Percentiles rank a stretch among this genome's conserved stretches.
phyloP scores from a whole-genome alignment of 1,140 invertebrate genomes.

The Muscidifurax raptorellus region DNA sequence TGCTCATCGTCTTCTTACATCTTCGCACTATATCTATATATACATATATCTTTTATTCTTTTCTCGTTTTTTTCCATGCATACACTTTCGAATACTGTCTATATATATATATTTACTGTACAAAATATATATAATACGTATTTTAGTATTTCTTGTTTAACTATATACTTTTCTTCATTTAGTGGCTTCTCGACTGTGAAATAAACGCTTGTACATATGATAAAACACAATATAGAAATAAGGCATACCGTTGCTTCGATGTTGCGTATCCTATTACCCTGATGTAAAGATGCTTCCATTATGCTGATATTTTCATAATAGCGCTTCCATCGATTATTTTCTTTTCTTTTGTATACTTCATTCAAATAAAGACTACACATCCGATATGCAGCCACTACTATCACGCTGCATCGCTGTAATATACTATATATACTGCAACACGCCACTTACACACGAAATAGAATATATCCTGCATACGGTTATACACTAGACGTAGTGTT shows the following conservation, averaged over 20 bases:
- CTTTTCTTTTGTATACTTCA: too few species aligned
- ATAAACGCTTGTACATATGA: background rate
- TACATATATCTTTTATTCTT: slow-evolving; percentile 34
- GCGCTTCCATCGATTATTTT: background rate
- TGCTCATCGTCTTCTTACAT: slow-evolving; percentile 58
- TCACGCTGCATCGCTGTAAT: too few species aligned
- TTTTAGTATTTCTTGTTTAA: slow-evolving; percentile 18
- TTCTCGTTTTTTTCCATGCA: slow-evolving; percentile 38
- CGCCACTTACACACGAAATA: too few species aligned
- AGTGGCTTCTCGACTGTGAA: slow-evolving; percentile 48
- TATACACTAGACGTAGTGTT: too few species aligned
- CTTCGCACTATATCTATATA: slow-evolving; percentile 16
- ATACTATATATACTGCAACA: too few species aligned
- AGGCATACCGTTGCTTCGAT: slow-evolving; percentile 18
- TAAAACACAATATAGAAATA: background rate
- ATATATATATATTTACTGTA: background rate
- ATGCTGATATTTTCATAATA: background rate
- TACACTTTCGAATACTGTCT: background rate
- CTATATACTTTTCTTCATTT: slow-evolving; percentile 45
- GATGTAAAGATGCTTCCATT: slow-evolving; percentile 24
- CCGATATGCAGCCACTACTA: too few species aligned
- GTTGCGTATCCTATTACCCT: background rate
- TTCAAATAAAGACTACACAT: too few species aligned
- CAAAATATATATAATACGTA: too few species aligned
- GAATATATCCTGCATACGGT: too few species aligned